Evolutionary conservation across 2,888 invertebrate species (phyloP), one percentile per base, ranked within the genome.

Genomic region (Leptinotarsa tumamoca): DNA sequence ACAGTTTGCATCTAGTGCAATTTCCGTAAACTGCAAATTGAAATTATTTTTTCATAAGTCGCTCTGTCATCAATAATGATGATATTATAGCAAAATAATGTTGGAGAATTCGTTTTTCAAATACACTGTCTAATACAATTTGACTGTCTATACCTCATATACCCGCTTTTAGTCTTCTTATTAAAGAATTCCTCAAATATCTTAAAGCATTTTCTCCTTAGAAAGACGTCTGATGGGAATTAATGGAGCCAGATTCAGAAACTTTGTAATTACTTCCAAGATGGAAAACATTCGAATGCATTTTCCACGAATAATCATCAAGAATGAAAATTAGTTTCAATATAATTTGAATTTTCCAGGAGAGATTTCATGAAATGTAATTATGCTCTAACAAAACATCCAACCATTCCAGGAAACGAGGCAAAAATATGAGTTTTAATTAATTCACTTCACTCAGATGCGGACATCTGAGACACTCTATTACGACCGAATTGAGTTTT

Each of bases 271-370:
- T 58, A 58, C 58, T 58, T 58, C 15, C 58, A 14, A 23, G 58
- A 23, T 58, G 58, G 58, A 58, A 58, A 58, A 58, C 58, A 58
- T 58, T 58, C 23, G 23, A 58, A 58, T 23, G 23, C 23, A 18
- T 58, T 58, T 23, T 58, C 21, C 58, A 2, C 14, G 58, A 58
- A 15, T 58, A 15, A 58, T 58, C 23, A 23, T 23, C 14, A 58
- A 4, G 23, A 23, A 58, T 58, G 21, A 17, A 58, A 58, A 58
- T 58, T 15, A 18, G 21, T 58, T 58, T 15, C 14, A 4, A 23
- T 21, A 23, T 15, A 27, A 23, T 58, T 58, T 58, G 52, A 52
- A 52, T 52, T 52, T 52, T n/a, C 52, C 52, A 17, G 43, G 17
- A 52, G n/a, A 52, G 4, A 14, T 52, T 52, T 14, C 52, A 52